A percentile compares a stretch with the other conserved stretches of the same genome.
phyloP scores from a whole-genome alignment of 2,113 vertebrate species.

The Crocuta crocuta region DNA sequence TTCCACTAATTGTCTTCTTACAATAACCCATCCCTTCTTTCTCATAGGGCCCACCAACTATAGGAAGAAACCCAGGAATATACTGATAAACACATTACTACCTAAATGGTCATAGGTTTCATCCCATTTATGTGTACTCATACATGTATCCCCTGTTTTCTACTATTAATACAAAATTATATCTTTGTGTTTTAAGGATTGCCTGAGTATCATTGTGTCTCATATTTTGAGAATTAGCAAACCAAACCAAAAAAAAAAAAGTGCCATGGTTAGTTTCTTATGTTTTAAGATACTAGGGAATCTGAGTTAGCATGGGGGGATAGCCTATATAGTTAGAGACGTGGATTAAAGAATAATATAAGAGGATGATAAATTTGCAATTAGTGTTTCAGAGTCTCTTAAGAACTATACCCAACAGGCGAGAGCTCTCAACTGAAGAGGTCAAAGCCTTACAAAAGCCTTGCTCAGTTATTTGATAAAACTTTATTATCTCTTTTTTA shows the following conservation, averaged over 20 bases:
- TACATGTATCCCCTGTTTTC: not conserved
- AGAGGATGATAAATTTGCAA: constrained; percentile 55
- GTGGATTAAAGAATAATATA: constrained; percentile 48
- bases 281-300: not conserved
- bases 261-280: not conserved
- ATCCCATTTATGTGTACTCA: not conserved
- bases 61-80: not conserved
- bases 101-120: not conserved
- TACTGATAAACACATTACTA: not conserved
- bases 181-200: not conserved
- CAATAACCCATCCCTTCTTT: not conserved
- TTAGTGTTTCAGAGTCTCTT: constrained; percentile 32
- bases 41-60: not conserved
- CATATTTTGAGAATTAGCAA: not conserved
- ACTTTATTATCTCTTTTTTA: constrained; percentile 70
- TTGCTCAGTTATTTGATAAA: constrained; percentile 67
- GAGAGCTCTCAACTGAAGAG: not conserved
- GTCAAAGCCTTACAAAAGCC: constrained; percentile 58
- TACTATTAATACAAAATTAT: not conserved
- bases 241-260: not conserved
- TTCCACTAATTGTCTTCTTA: not conserved
- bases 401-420: constrained; percentile 39
- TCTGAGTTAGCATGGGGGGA: not conserved
- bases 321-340: constrained; percentile 15
- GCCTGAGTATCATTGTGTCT: not conserved